Evolutionary conservation across 2,113 vertebrate genomes (phyloP), one percentile per base, ranked within the genome.

Genomic region (Poeciliopsis retropinna): DNA sequence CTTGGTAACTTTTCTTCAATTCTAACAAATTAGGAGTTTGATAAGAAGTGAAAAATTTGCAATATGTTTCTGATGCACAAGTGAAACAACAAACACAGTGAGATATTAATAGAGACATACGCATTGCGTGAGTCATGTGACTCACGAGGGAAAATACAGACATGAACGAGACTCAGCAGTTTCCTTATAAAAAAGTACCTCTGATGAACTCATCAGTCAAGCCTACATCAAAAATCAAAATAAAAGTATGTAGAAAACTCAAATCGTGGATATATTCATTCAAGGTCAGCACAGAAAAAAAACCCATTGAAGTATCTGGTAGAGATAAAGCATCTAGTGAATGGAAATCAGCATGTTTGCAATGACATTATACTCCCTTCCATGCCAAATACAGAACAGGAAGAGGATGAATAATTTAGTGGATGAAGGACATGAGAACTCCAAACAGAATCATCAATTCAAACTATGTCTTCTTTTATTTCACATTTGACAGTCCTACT

Each of bases 341-440:
- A 70, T 47, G 62, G 51, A 76, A 83, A 81, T 75, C 37, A 7
- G 65, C 68, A 79, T 60, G 47, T 71, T 75, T 71, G 79, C 70
- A 47, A 71, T 88, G 89, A 88, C 87, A 85, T 85, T 87, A 87
- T 78, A 80, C 85, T 86, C 85, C 57, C 75, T 70, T 72, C 47
- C 75, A 75, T 37, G 70, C 88, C 93, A 92, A 92, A 93, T 90
- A 93, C 93, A 92, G 91, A 85, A 70, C 79, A 78, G 72, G 73
- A 60, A 47, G 64, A 69, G 32, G 51, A 82, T 94, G 83, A 94
- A 94, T 94, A 91, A 94, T 93, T 94, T 86, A 94, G 82, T 79
- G 61, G 76, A 85, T 83, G 85, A 91, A 92, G 80, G 89, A 90
- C 84, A 90, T 29, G 1, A 63, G 64, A 85, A 80, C 71, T 82